Evolutionary conservation across 2,888 invertebrate species (phyloP), one percentile per base, ranked within the genome.

Genomic region (Crossocerus cetratus): DNA sequence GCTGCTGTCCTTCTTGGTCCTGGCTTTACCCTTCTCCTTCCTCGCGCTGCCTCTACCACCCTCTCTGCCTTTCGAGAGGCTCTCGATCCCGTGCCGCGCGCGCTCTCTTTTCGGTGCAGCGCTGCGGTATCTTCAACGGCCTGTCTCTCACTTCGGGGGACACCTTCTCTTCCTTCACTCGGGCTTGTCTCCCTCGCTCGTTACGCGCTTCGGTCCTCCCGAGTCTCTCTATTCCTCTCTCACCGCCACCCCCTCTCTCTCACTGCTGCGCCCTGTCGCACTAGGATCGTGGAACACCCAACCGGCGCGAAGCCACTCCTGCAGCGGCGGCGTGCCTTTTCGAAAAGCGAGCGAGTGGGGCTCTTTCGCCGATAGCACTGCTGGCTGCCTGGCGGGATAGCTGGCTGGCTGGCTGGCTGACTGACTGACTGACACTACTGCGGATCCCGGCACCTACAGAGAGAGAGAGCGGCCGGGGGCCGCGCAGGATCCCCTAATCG

Each of bases 401-500:
- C 64, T 69, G 60, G 45, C 14, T 45, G 64, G 76, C 72, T 68
- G 64, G 71, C 73, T 68, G 64, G 71, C 81, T 71, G 69, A 54
- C 71, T 73, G 70, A 71, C 73, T 72, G 71, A 67, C 63, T 61
- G 77, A 77, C 77, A 77, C 65, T 32, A 68, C 75, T 65, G 49
- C 23, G 63, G 64, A 69, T 66, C 74, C 68, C 65, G 57, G 65
- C n/a, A 43, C 43, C 13, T 49, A 49, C 49, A 16, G 14, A 49
- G n/a, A 16, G 45, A 45, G 14, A 16, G 49, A 49, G 16, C 14
- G n/a, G n/a, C 57, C 65, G 66, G 67, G 65, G 66, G 72, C 72
- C 81, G 81, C 81, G 81, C 81, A 81, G 65, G 70, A 71, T 68
- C 76, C 53, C 32, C 74, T 68, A 66, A 81, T 81, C 78, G 81